Evolutionary conservation across 2,888 invertebrate genomes (phyloP), one percentile per base, ranked within the genome.

Genomic region (Podabrus alpinus): DNA sequence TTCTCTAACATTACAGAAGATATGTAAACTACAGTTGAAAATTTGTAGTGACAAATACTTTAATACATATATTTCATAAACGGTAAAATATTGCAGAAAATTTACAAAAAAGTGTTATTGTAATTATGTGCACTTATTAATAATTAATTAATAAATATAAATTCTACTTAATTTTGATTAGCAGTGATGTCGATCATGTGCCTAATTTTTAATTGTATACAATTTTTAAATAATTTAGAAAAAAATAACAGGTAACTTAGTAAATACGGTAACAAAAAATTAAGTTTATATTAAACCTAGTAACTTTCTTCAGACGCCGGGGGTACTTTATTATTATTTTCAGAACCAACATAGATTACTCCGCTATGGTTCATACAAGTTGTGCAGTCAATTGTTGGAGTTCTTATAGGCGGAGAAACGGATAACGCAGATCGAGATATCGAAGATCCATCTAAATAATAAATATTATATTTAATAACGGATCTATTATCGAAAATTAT

Each of bases 291-390:
- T 17, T 59, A 64, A 21, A 71, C 24, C 62, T 75, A 75, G 61
- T 72, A 75, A 19, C 66, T 72, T 66, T 66, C 75, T 69, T 72
- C 75, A 17, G 72, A 24, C 17, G 72, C 59, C 15, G 78, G 70
- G 11, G 78, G 73, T 67, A 74, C 19, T 66, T 78, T 76, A 62
- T 76, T 76, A 21, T 75, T 77, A 70, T 73, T 78, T 74, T 78
- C 78, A n/a, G 78, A 67, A 66, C 68, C 71, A 45, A 69, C 64
- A 60, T 74, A 78, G 11, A 76, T 64, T 13, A 73, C 69, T 21
- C 74, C 74, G 24, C 66, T 72, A 13, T 76, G 73, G 62, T 76
- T 76, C 62, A 76, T 66, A 66, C 76, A 76, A 15, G 76, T 76
- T 24, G 76, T 71, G 15, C 75, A 75, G 21, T 75, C 75, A 25